Evolutionary conservation across 2,797 vertebrate species (phyloP), one percentile per base, ranked within the genome.

Genomic region (Odontamblyopus lacepedii): DNA sequence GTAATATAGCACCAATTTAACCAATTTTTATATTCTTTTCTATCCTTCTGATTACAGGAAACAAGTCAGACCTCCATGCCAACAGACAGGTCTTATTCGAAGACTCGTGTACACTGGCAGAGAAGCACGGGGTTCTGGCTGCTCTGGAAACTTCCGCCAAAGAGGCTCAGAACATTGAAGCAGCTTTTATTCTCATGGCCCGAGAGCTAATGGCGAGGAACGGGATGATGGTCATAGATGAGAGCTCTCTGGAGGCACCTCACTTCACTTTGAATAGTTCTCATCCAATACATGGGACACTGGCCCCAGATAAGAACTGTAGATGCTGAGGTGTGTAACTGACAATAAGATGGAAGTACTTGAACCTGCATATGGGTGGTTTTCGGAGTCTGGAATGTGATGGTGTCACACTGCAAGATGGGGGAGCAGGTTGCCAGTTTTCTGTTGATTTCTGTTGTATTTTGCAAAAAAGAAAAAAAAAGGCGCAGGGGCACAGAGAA

Each of bases 121-220:
- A 98, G 87, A 95, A 96, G 69, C 85, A 94, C 0, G 83, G 92
- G 9, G 92, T 96, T 53, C 89, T 98, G 13, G 97, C 97, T 1
- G 96, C 96, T 9, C 70, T 99, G 82, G 98, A 99, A 86, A 99
- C 97, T 0, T 99, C 97, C 0, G 98, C 97, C 71, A 97, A 98
- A 81, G 95, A 97, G 78, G 94, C 95, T n/a, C 93, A 94, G 83
- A 98, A 99, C 68, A 92, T 99, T 38, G 95, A 98, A 0, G 95
- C 97, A 3, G 96, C 97, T 62, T 99, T 99, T 63, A 59, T 71
- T 1, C 89, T 99, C 66, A 97, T 99, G 96, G 96, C 97, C 11
- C 93, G 92, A 55, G 97, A 98, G 92, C 92, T 99, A 61, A 92
- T 99, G 69, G 95, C 95, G 1, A 91, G 95, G 51, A 96, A 97